These are phyloP conservation scores for Monopis laevigella DNA, from an alignment of 2,888 invertebrate species.

Conservation along the genomic window DNA sequence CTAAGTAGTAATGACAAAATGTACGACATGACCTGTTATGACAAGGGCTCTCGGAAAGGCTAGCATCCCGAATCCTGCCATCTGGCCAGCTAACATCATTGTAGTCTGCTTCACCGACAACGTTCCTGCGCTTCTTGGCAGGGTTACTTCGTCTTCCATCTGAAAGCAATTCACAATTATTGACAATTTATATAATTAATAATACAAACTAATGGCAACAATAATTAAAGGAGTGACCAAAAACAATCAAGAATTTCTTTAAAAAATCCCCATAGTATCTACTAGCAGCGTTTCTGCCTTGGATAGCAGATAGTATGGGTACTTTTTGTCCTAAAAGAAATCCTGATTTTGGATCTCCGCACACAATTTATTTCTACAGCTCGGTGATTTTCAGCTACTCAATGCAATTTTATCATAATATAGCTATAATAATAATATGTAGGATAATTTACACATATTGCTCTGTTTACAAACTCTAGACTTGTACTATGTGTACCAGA, in stretches of 20 bases:
- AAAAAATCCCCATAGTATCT: not conserved
- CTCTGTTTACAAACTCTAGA: too few relatives aligned
- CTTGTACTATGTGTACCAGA: too few relatives aligned
- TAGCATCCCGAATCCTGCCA: constrained; percentile 78
- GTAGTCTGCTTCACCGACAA: constrained; percentile 56
- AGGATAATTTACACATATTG: too few relatives aligned
- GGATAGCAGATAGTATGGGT: too few relatives aligned
- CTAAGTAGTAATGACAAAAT: too few relatives aligned
- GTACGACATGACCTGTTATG: constrained; percentile 61
- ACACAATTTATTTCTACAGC: too few relatives aligned
- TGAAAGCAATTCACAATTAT: constrained; percentile 14
- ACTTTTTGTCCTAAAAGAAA: too few relatives aligned
- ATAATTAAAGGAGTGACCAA: too few relatives aligned
- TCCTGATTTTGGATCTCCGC: too few relatives aligned
- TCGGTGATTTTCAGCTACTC: too few relatives aligned
- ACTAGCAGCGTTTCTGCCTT: not conserved
- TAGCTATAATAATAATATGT: too few relatives aligned
- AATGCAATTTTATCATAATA: too few relatives aligned
- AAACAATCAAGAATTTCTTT: not conserved
- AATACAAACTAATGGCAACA: not conserved
- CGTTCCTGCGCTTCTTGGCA: constrained; percentile 24
- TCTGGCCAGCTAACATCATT: constrained; percentile 74
- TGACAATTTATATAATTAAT: not conserved
- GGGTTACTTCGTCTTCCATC: not conserved
- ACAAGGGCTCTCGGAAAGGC: constrained; percentile 72